Percentiles rank a stretch among this genome's conserved stretches.
Conservation (phyloP, 2,797 vertebrate genomes). For the Anniella stebbinsi region DNA sequence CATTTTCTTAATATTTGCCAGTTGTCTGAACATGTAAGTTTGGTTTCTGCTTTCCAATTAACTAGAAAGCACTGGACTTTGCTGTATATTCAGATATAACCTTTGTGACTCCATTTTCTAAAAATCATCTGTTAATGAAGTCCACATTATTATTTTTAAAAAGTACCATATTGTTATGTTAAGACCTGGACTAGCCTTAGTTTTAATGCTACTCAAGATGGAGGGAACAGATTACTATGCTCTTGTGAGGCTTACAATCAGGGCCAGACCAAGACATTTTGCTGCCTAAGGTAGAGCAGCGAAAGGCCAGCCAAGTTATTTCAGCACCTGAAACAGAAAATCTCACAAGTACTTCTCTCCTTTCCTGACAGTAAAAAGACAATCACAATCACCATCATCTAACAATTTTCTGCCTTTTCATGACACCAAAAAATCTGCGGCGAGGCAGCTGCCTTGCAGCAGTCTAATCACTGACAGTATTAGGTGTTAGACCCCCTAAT, state of each 20-base stretch:
- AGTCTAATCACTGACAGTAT: neutral
- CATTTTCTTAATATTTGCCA: slow-evolving; percentile 12
- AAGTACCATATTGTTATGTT: neutral
- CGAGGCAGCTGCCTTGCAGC: too few species aligned
- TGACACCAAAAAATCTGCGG: too few species aligned
- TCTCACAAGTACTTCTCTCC: too few species aligned
- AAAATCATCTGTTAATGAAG: neutral
- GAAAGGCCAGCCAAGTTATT: too few species aligned
- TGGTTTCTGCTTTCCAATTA: neutral
- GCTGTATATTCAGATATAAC: neutral
- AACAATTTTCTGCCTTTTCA: too few species aligned
- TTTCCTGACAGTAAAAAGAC: too few species aligned
- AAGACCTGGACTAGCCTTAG: neutral
- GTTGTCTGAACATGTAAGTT: neutral
- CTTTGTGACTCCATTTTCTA: neutral
- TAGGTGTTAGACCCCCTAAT: neutral
- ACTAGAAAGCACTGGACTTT: neutral
- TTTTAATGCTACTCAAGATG: neutral
- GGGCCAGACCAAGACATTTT: too few species aligned
- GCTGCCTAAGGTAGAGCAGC: too few species aligned
- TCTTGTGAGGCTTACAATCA: too few species aligned
- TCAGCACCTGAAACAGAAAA: too few species aligned
- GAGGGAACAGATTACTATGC: neutral
- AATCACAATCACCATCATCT: too few species aligned
- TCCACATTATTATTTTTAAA: neutral